Conservation (phyloP, 2,888 invertebrate genomes). For the Drosophila ustulata region DNA sequence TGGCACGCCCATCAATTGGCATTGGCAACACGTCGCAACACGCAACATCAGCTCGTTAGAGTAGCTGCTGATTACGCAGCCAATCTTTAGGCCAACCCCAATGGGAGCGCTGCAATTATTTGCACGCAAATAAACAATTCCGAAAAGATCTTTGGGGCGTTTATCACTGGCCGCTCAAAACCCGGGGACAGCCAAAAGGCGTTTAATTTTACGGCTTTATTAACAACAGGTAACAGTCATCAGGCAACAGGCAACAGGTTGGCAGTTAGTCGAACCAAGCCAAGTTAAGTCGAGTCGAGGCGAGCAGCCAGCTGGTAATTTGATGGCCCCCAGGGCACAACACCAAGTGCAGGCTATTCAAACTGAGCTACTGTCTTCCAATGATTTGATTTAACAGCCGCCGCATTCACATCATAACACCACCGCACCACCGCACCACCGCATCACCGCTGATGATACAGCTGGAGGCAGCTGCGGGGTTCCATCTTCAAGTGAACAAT, state of each 20-base stretch:
- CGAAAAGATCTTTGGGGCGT: slow-evolving; percentile 65
- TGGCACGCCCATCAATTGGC: slow-evolving; percentile 51
- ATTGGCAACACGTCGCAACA: slow-evolving; percentile 7
- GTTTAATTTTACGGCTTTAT: slow-evolving; percentile 80
- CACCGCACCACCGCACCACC: slow-evolving; percentile 29
- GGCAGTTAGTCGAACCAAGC: slow-evolving; percentile 20
- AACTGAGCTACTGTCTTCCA: slow-evolving; percentile 65
- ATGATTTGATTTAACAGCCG: slow-evolving; percentile 50
- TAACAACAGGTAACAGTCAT: slow-evolving; percentile 47
- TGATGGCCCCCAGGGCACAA: slow-evolving; percentile 61
- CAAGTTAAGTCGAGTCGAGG: slow-evolving; percentile 7
- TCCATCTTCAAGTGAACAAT: neutral
- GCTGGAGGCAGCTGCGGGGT: neutral
- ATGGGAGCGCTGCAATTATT: slow-evolving; percentile 59
- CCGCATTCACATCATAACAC: slow-evolving; percentile 15
- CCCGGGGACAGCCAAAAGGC: slow-evolving; percentile 57
- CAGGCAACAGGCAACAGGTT: slow-evolving; percentile 17
- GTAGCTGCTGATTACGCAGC: slow-evolving; percentile 53
- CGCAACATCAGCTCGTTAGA: slow-evolving; percentile 47
- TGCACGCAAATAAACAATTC: slow-evolving; percentile 79
- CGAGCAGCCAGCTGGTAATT: slow-evolving; percentile 59
- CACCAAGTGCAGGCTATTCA: slow-evolving; percentile 56
- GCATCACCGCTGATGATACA: neutral
- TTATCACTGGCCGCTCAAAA: slow-evolving; percentile 63
- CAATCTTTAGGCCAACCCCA: slow-evolving; percentile 40